Evolutionary conservation across 2,113 vertebrate genomes (phyloP).

Genomic region (Crotalus horridus): DNA sequence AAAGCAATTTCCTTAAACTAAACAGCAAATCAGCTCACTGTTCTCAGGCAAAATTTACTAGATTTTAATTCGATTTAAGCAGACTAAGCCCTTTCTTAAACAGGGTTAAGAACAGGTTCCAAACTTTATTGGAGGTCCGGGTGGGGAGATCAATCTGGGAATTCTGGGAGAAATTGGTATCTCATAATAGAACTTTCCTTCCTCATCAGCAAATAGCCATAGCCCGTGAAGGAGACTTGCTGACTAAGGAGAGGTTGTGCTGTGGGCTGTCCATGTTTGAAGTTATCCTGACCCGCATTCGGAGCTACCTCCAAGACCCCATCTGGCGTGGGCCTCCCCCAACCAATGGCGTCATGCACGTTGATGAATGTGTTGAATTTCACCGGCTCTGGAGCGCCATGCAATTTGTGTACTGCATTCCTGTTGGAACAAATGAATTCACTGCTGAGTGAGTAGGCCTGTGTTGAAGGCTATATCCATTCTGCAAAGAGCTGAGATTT

Average conservation of each 20-base stretch:
- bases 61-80: background rate
- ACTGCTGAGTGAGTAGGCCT: constrained; percentile 89
- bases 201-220: constrained; percentile 94
- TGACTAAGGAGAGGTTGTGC: constrained; percentile 98
- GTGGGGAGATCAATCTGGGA: background rate
- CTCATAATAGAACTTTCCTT: constrained; percentile 37
- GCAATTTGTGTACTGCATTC: constrained; percentile 99
- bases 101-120: background rate
- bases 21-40: background rate
- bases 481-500: background rate
- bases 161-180: accelerated
- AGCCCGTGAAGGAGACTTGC: constrained; percentile 93
- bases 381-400: constrained; percentile 99
- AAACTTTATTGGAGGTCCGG: background rate
- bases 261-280: constrained; percentile 99
- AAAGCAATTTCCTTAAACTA: background rate
- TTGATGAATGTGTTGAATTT: constrained; percentile 97
- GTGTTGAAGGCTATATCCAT: background rate
- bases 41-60: constrained; percentile 2
- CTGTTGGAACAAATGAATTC: constrained; percentile 96
- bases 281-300: constrained; percentile 94
- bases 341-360: constrained; percentile 97
- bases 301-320: constrained; percentile 94
- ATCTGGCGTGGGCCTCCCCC: constrained; percentile 97
- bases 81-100: background rate